Conservation (phyloP, 2,113 vertebrate species). For the Taurulus bubalis region DNA sequence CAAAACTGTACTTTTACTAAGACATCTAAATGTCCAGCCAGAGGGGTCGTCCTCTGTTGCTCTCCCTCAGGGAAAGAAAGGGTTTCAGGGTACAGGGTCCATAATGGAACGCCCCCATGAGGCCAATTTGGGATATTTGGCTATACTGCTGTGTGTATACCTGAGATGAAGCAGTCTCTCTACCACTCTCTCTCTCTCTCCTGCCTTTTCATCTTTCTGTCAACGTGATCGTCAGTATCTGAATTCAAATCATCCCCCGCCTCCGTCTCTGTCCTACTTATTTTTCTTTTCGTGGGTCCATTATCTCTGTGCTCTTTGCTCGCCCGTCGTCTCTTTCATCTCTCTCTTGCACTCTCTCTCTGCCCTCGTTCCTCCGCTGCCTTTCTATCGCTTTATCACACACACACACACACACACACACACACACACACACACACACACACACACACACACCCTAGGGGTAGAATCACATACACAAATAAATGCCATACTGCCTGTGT, state of each 20-base stretch:
- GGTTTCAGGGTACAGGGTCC: no score
- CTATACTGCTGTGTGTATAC: not conserved
- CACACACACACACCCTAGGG: not conserved
- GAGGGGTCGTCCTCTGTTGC: no score
- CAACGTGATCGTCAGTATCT: conserved; percentile 20
- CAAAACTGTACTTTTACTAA: no score
- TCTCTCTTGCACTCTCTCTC: conserved; percentile 6
- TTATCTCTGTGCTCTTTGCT: conserved; percentile 37
- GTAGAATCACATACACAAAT: not conserved
- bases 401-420: not conserved
- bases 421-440: not conserved
- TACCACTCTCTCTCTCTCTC: not conserved
- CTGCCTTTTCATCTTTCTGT: conserved; percentile 1
- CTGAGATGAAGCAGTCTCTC: not conserved
- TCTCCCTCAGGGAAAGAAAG: no score
- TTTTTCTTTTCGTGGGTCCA: conserved; percentile 34
- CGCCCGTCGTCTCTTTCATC: conserved; percentile 35
- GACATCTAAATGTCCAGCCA: no score
- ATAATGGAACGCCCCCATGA: no score
- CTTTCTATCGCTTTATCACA: conserved; percentile 16
- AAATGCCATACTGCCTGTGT: not conserved
- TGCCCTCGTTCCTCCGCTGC: conserved; percentile 26
- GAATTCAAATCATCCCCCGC: conserved; percentile 1
- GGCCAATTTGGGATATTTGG: not conserved
- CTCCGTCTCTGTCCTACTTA: conserved; percentile 35